A percentile compares a stretch with the other conserved stretches of the same genome.
These are phyloP conservation scores for Eriosoma lanigerum DNA, from an alignment of 1,140 invertebrate species.

Conservation along the genomic window DNA sequence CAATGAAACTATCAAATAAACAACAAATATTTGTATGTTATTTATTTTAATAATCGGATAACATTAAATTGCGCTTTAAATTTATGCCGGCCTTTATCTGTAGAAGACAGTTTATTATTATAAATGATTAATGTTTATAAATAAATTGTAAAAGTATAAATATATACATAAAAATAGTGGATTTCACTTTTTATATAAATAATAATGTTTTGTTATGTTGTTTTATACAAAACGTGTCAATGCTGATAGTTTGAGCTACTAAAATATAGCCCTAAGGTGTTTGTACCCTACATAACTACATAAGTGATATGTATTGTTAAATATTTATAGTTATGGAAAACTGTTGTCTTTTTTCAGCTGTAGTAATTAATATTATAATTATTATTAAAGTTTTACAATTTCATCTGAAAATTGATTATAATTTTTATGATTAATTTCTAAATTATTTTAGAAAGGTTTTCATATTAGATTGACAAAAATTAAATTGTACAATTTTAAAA, in stretches of 20 bases:
- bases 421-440: neutral
- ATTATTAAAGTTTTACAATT: slow-evolving; percentile 5
- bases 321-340: slow-evolving; percentile 28
- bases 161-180: slow-evolving; percentile 32
- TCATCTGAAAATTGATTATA: neutral
- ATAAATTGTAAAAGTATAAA: slow-evolving; percentile 40
- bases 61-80: slow-evolving; percentile 46
- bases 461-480: neutral
- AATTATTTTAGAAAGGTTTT: neutral
- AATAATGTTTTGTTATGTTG: slow-evolving; percentile 7
- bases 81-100: slow-evolving; percentile 41
- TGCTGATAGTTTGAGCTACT: slow-evolving; percentile 6
- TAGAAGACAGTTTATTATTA: slow-evolving; percentile 43
- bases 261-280: neutral
- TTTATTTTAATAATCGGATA: slow-evolving; percentile 29
- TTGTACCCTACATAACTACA: neutral
- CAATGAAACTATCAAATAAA: neutral
- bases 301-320: slow-evolving; percentile 39
- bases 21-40: neutral
- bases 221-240: slow-evolving; percentile 43
- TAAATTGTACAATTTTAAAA: neutral
- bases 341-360: slow-evolving; percentile 5
- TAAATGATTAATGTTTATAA: slow-evolving; percentile 32
- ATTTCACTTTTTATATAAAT: slow-evolving; percentile 27
- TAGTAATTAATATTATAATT: neutral